These are phyloP conservation scores for Strongylocentrotus purpuratus DNA, from an alignment of 35 echinoderm and acorn worm species.

Conservation along the genomic window DNA sequence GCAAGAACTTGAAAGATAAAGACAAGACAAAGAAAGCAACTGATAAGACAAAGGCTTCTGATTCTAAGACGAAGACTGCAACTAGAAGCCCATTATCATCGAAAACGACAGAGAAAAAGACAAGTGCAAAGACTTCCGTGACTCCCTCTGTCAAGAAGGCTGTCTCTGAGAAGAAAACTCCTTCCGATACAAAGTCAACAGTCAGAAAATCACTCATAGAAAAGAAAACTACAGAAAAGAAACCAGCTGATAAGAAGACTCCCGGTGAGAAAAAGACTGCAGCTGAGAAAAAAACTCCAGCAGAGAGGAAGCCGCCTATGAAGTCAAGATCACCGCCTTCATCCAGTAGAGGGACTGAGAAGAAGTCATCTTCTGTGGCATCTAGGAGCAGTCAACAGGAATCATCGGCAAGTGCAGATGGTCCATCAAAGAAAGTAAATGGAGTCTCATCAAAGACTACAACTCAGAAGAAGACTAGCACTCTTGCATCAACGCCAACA, in stretches of 20 bases:
- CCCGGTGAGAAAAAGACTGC: constrained; percentile 53
- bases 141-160: constrained; percentile 61
- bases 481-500: constrained; percentile 45
- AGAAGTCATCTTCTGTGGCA: constrained; percentile 49
- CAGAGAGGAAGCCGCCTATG: constrained; percentile 53
- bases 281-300: constrained; percentile 42
- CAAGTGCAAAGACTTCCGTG: neutral
- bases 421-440: constrained; percentile 45
- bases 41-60: constrained; percentile 36
- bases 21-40: constrained; percentile 46
- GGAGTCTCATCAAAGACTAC: constrained; percentile 1
- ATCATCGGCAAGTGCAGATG: constrained; percentile 20
- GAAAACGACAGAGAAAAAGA: constrained; percentile 44
- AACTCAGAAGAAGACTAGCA: neutral
- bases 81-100: neutral
- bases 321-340: constrained; percentile 35
- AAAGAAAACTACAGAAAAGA: constrained; percentile 57
- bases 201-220: constrained; percentile 57
- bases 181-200: constrained; percentile 40
- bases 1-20: constrained; percentile 18
- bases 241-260: constrained; percentile 54
- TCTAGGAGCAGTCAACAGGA: constrained; percentile 24
- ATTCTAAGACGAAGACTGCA: neutral
- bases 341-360: constrained; percentile 56
- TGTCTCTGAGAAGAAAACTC: constrained; percentile 45